Evolutionary conservation across 2,113 vertebrate genomes (phyloP), one percentile per base, ranked within the genome.

Genomic region (Apodemus speciosus): DNA sequence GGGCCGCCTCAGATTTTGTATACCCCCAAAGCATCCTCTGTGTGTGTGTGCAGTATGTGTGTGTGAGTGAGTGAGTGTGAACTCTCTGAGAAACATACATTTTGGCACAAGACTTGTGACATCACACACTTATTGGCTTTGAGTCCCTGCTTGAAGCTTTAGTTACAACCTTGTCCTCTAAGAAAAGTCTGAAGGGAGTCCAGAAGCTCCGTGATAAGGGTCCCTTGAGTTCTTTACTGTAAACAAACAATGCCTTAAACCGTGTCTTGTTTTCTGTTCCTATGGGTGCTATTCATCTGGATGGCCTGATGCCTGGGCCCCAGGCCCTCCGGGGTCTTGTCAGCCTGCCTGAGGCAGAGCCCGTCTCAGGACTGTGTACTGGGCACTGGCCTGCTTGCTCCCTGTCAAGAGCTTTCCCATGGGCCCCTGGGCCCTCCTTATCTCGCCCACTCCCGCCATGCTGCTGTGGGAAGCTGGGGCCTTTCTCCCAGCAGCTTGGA

Each of bases 1-100:
- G 97, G 97, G 97, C 96, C 96, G 97, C 98, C 98, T 98, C 98
- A 95, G 96, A 98, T 98, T 98, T 98, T 98, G 93, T 98, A 97
- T 97, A 97, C 96, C 97, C 97, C 49, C 3, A 85, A 94, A 96
- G 94, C 84, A 20, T 95, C 94, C 89, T 85, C 90, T 90, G 62
- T 6, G 92, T 92, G 91, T 89, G 92, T 95, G 95, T n/a, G 88
- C 97, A 16, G 56, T 56, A 18, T 5, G 80, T 96, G 92, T 5
- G 87, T 96, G 40, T 15, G 62, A 25, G 83, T 56, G 91, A 95
- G 86, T 88, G 87, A 95, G 94, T 95, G 96, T 97, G 97, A 97
- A 90, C 98, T 97, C 94, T 97, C 97, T 91, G 92, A 97, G 96
- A 97, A 98, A 98, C 97, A 97, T 97, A 97, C 95, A 97, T 98